Base-by-base conservation (phyloP, 2,113 vertebrate species). In the Phrynocephalus versicolor region DNA sequence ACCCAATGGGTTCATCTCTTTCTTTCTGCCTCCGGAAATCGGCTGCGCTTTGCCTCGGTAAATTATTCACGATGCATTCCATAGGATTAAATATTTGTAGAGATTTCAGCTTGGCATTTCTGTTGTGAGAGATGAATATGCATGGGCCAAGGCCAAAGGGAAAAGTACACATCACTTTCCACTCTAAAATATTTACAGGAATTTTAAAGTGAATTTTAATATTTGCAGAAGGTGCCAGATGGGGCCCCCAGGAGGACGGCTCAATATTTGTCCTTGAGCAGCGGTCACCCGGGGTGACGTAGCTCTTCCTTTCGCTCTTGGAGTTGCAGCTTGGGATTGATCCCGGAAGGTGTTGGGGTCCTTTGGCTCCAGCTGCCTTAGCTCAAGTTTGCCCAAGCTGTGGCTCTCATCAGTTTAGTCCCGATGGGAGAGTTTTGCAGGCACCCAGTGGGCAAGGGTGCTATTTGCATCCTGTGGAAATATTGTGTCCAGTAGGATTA, bases 21-120 rank as follows among this genome's bases (percentile, higher is more conserved):
- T 45, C 21, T 6, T 35, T 30, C 27, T 1, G n/a, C 30, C 6
- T n/a, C 1, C 2, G 25, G 80, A 82, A n/a, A 23, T 57, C 4
- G 3, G 7, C 23, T 81, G 21, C 19, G 45, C 33, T 77, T 81
- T 76, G 33, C 45, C 87, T 76, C 79, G 74, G 39, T 70, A 60
- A 75, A 14, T 83, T 91, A 87, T 75, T 91, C 72, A 84, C 74
- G 15, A 69, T 58, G 64, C 45, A n/a, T 82, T 0, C 88, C 73
- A 0, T 88, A 58, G 88, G 88, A 65, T 1, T 30, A 76, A 71
- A 81, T 87, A 8, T 85, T 87, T 84, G 57, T 55, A 2, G 8
- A 73, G 76, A 80, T 72, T 82, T 82, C 55, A 89, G 87, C 35
- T 82, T 88, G 13, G 55, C 88, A 13, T n/a, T 91, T 81, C 78